Evolutionary conservation across 1,140 invertebrate species (phyloP), one percentile per base, ranked within the genome.

Genomic region (Atta cephalotes): DNA sequence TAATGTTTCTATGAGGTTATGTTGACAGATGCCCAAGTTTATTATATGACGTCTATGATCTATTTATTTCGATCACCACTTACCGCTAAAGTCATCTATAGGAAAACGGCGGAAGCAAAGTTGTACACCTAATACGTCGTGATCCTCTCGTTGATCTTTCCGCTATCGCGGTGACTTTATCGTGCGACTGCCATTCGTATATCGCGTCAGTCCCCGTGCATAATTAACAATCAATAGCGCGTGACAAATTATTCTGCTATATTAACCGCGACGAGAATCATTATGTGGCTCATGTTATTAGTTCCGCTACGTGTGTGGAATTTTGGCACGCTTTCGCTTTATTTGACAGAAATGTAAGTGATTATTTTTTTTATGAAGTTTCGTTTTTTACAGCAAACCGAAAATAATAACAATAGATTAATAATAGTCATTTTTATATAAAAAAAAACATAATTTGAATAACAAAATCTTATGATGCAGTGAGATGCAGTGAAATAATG

Each of bases 251-350:
- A 16, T 31, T 60, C 18, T 6, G 39, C 21, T 35, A 58, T 87
- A 82, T 78, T 80, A 86, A 90, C 56, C 39, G 7, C 60, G 7
- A 60, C 53, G 77, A 78, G 76, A 82, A 81, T 89, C 65, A 66
- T 90, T 81, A 78, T 35, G 56, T 56, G 58, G 4, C 71, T 45
- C 77, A 85, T 28, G 71, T 68, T 86, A 89, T 88, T 89, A 89
- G 70, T 79, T 82, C 72, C 71, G 45, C 74, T 56, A 35, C 51
- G 51, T 21, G 14, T 12, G 31, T 12, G 25, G 12, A 53, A 74
- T 65, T 72, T 74, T 62, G 70, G 72, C 25, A 65, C 28, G 88
- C 87, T 89, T 88, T 89, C 88, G 85, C 88, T 71, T 39, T 63
- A 28, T 39, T 12, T 62, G 28, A 35, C 60, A 77, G 49, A 7